Evolutionary conservation across 2,888 invertebrate species (phyloP).

Genomic region (Synergus itoensis): DNA sequence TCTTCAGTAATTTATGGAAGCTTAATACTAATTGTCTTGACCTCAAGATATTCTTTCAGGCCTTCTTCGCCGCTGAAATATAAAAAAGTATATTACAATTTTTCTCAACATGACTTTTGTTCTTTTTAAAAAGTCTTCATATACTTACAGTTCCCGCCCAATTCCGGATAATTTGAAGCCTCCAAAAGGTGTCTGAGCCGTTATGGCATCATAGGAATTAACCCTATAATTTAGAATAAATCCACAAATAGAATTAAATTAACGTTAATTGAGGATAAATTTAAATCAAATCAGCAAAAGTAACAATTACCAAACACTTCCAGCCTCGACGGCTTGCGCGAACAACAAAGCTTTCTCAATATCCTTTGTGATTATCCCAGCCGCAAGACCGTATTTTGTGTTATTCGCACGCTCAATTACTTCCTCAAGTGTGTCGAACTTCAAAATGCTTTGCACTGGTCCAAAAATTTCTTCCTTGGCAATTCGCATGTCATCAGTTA

Average conservation of each 20-base stretch:
- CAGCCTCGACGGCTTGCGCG: conserved; percentile 82
- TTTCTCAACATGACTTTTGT: background rate
- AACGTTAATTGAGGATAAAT: background rate
- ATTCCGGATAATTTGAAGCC: conserved; percentile 93
- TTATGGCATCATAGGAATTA: conserved; percentile 86
- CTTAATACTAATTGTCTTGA: conserved; percentile 78
- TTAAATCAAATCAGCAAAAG: background rate
- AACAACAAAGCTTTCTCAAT: conserved; percentile 80
- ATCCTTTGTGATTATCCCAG: conserved; percentile 83
- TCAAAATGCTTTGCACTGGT: conserved; percentile 83
- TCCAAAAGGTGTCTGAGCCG: conserved; percentile 91
- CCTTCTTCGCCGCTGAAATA: conserved; percentile 87
- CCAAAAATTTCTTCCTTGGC: conserved; percentile 82
- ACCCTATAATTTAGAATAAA: conserved; percentile 80
- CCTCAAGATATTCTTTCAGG: conserved; percentile 87
- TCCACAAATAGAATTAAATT: background rate
- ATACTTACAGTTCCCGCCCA: conserved; percentile 84
- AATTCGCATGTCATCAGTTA: conserved; percentile 80
- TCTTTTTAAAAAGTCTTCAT: background rate
- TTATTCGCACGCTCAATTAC: conserved; percentile 83
- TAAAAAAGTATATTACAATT: conserved; percentile 45
- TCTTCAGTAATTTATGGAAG: conserved; percentile 79
- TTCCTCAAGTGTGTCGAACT: conserved; percentile 82
- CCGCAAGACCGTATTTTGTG: conserved; percentile 84
- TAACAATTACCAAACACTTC: conserved; percentile 80